phyloP scores from a whole-genome alignment of 2,113 vertebrate species.

The Zosterops borbonicus region DNA sequence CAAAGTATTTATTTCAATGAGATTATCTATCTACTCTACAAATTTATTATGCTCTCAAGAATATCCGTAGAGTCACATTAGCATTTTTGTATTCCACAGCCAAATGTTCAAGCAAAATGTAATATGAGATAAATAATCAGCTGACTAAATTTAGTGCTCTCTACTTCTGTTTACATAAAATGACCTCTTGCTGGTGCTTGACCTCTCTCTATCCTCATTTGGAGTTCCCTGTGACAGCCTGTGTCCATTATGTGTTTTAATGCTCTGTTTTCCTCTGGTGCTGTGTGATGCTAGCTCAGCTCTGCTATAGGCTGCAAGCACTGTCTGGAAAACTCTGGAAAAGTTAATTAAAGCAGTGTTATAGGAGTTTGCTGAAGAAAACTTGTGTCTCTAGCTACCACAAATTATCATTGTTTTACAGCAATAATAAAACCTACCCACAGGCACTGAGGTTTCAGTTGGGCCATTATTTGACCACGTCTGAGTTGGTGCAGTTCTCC shows the following conservation, averaged over 20 bases:
- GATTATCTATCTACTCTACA: conserved; percentile 19
- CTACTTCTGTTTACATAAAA: conserved; percentile 12
- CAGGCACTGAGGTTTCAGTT: neutral
- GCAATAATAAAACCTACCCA: neutral
- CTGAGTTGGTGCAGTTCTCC: neutral
- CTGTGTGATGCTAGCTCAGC: neutral
- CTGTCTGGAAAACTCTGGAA: neutral
- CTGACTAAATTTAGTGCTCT: conserved; percentile 1
- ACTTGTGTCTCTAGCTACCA: neutral
- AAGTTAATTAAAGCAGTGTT: neutral
- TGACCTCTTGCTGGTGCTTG: neutral
- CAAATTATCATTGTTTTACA: neutral
- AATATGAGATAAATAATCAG: conserved; percentile 23
- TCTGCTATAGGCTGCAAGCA: neutral
- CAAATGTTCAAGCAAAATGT: conserved; percentile 13
- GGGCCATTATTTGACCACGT: neutral
- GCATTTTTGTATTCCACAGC: conserved; percentile 18
- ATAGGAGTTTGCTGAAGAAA: neutral
- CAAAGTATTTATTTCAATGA: conserved; percentile 8
- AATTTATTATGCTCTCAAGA: conserved; percentile 49
- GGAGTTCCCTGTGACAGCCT: neutral
- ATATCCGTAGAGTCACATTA: conserved; percentile 13
- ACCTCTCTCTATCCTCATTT: neutral
- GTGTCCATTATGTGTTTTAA: neutral
- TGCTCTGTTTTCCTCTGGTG: neutral